Conservation (phyloP, 2,113 vertebrate species). For the Notothenia coriiceps region DNA sequence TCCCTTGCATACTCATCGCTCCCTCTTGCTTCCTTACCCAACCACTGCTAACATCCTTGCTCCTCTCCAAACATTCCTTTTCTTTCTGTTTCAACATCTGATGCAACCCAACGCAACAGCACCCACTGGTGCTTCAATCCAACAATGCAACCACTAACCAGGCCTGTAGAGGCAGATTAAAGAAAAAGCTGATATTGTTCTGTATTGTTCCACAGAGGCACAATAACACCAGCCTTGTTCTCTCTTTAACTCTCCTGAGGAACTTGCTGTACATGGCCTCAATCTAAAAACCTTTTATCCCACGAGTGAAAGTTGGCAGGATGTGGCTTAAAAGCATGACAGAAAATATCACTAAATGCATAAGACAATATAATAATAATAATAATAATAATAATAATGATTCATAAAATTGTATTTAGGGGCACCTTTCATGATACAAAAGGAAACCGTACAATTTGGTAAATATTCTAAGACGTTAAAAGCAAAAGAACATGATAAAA, state of each 20-base stretch:
- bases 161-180: background rate
- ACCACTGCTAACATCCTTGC: background rate
- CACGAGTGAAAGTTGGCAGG: background rate
- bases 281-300: background rate
- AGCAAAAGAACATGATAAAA: no score
- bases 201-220: slow-evolving; percentile 3
- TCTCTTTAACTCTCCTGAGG: slow-evolving; percentile 1
- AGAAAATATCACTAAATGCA: background rate
- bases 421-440: no score
- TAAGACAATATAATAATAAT: background rate
- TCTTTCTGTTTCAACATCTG: slow-evolving; percentile 38
- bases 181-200: background rate
- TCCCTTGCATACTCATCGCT: background rate
- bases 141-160: slow-evolving; percentile 48
- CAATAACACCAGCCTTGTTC: background rate
- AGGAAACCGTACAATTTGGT: no score
- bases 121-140: slow-evolving; percentile 69
- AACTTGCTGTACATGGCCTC: background rate
- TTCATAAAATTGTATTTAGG: no score
- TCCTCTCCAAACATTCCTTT: slow-evolving; percentile 8
- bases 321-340: background rate
- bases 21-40: background rate
- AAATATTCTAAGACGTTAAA: no score
- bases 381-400: no score
- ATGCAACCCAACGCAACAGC: slow-evolving; percentile 71